Evolutionary conservation across 2,888 invertebrate species (phyloP), one percentile per base, ranked within the genome.

Genomic region (Pandemis corylana): DNA sequence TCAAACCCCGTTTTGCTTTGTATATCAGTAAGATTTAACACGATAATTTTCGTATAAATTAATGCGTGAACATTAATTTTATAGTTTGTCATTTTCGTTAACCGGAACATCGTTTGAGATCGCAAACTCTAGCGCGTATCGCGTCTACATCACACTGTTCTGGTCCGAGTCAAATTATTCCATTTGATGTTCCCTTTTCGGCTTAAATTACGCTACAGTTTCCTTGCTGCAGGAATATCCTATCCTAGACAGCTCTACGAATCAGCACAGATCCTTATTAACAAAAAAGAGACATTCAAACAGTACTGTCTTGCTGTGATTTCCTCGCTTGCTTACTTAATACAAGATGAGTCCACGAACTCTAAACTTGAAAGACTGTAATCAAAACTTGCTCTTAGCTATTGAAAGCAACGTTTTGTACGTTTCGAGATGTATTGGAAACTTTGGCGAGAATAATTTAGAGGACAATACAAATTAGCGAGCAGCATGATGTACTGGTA

Each of bases 101-200:
- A 51, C n/a, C n/a, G 7, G 7, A 51, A 51, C 9, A 56, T 20
- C 46, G 46, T 20, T 51, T 66, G 36, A n/a, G 66, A 28, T 64
- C 44, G 20, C 20, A 12, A 42, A 15, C 6, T 42, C 13, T 44
- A 64, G 36, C 13, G 9, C 36, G 36, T 49, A 7, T 63, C 42
- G 41, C 13, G 10, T 56, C 56, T 68, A 63, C 56, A 75, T 68
- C 68, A 68, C 71, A 71, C 67, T 36, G 15, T 56, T 53, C 46
- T 75, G 71, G 68, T 68, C 67, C 71, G 53, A 63, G 64, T 56
- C 75, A 68, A 75, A 68, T 64, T 59, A 72, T 75, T 67, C 68
- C 49, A 36, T 51, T 64, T 64, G 56, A 49, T 73, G 73, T 74
- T 74, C 73, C 73, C 73, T 41, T 41, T 42, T 68, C 65, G 49